Percentiles rank a stretch among this genome's conserved stretches.
phyloP scores from a whole-genome alignment of 2,113 vertebrate species.

The Grammomys surdaster region DNA sequence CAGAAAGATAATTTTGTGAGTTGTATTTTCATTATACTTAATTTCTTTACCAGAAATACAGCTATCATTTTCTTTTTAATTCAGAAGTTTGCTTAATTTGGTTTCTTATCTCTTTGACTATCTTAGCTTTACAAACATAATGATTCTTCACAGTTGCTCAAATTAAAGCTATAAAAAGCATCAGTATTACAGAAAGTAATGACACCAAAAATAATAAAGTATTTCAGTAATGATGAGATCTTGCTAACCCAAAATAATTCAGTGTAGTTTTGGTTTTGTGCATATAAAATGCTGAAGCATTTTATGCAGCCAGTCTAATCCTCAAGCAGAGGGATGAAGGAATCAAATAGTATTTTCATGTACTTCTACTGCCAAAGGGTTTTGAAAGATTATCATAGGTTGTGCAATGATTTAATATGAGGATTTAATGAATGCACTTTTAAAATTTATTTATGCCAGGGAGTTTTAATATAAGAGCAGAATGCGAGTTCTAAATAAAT shows the following conservation, averaged over 20 bases:
- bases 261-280: conserved; percentile 10
- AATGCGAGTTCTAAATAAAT: background rate
- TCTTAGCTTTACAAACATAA: conserved; percentile 54
- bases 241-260: conserved; percentile 48
- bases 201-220: conserved; percentile 56
- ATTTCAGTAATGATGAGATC: conserved; percentile 48
- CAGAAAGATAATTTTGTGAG: conserved; percentile 49
- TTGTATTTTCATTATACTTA: conserved; percentile 68
- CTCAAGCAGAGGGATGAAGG: background rate
- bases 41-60: conserved; percentile 57
- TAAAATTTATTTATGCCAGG: background rate
- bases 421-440: background rate
- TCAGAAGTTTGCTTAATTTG: conserved; percentile 55
- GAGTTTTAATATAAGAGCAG: background rate
- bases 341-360: background rate
- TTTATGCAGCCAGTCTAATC: background rate
- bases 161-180: conserved; percentile 61
- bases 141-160: conserved; percentile 48
- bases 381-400: background rate
- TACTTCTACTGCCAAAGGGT: conserved; percentile 11
- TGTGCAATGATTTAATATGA: conserved; percentile 2
- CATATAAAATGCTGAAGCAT: conserved; percentile 11
- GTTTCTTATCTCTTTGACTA: conserved; percentile 22
- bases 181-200: conserved; percentile 34
- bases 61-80: conserved; percentile 64